These are phyloP conservation scores for human (Homo sapiens) DNA, from an alignment of 2,113 vertebrate genomes.

Conservation along the genomic window DNA sequence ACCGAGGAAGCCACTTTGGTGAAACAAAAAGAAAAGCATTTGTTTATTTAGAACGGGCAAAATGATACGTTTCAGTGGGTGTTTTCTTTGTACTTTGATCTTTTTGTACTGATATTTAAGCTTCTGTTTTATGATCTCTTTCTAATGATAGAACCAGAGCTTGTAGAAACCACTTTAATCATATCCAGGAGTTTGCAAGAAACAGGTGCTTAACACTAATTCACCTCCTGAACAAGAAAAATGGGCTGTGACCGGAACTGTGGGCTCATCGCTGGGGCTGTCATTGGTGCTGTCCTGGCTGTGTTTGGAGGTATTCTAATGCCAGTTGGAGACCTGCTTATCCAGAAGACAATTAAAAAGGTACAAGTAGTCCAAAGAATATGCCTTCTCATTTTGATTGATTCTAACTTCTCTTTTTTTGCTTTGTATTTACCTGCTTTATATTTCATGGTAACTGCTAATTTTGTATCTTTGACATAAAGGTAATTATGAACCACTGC, in stretches of 20 bases:
- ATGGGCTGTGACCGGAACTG: slow-evolving; percentile 86
- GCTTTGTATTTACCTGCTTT: neutral
- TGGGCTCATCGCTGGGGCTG: slow-evolving; percentile 86
- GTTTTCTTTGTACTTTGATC: slow-evolving; percentile 82
- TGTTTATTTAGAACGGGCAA: slow-evolving; percentile 3
- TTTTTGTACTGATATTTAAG: slow-evolving; percentile 72
- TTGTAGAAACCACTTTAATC: slow-evolving; percentile 21
- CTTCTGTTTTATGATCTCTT: slow-evolving; percentile 73
- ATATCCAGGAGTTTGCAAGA: neutral
- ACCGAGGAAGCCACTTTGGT: neutral
- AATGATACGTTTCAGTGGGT: slow-evolving; percentile 38
- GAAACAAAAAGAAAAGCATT: neutral
- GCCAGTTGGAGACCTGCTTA: slow-evolving; percentile 89
- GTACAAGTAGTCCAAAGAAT: slow-evolving; percentile 78
- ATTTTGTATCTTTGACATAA: neutral
- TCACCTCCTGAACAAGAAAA: neutral
- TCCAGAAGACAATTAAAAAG: slow-evolving; percentile 88
- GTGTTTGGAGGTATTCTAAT: slow-evolving; percentile 92
- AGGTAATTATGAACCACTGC: neutral
- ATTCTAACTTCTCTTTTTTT: neutral
- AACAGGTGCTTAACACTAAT: neutral
- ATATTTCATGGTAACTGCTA: neutral
- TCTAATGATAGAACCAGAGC: slow-evolving; percentile 22
- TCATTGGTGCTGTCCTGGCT: slow-evolving; percentile 87
- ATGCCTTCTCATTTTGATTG: neutral